Percentiles rank a stretch among this genome's conserved stretches.
These are phyloP conservation scores for Parotia lawesii DNA, from an alignment of 2,113 vertebrate species.

Conservation along the genomic window DNA sequence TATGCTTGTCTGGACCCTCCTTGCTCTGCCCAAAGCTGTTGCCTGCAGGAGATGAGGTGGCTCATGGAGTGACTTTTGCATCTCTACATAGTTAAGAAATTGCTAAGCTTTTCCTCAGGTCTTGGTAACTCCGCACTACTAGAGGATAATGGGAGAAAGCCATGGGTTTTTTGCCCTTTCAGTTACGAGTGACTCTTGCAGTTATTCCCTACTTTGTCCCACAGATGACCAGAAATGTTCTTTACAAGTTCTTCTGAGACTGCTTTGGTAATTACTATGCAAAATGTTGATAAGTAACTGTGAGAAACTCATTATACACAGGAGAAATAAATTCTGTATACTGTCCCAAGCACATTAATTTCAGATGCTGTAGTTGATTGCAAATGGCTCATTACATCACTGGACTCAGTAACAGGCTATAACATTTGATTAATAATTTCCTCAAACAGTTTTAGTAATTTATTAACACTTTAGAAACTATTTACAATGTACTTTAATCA, in stretches of 20 bases:
- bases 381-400: neutral
- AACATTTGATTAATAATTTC: conserved; percentile 20
- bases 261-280: neutral
- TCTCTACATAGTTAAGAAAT: neutral
- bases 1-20: neutral
- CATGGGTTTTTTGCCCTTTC: neutral
- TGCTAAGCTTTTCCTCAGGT: neutral
- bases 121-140: neutral
- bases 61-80: neutral
- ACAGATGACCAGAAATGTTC: neutral
- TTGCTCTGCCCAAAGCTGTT: neutral
- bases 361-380: neutral
- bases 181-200: neutral
- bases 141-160: neutral
- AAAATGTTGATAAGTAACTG: neutral
- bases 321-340: neutral
- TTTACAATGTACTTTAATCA: conserved; percentile 6
- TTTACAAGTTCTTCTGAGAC: neutral
- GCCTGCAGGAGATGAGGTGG: neutral
- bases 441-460: conserved; percentile 19
- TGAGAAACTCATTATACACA: neutral
- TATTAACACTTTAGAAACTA: conserved; percentile 16
- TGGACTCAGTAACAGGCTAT: neutral
- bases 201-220: neutral
- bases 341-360: neutral